Base-by-base conservation (phyloP, 2,797 vertebrate species). In the Lagorchestes hirsutus region DNA sequence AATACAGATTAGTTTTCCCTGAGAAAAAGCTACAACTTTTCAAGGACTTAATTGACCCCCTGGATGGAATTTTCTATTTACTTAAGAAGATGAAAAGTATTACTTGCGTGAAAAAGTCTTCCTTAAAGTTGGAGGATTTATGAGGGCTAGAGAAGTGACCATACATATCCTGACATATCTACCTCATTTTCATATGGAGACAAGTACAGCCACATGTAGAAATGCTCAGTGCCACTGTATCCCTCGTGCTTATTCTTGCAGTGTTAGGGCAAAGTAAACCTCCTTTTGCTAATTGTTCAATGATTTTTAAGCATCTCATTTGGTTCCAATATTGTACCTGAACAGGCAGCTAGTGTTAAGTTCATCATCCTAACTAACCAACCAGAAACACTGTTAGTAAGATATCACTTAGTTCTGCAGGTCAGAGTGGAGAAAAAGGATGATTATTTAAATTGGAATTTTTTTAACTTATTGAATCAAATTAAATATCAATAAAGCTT, bases 331-430 rank as follows among this genome's bases (percentile, higher is more conserved):
- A 27, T 46, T 46, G 18, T 82, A 46, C 2, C 18, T 82, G n/a
- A 74, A 82, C 6, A 46, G 18, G 40, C 2, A 46, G 22, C 8
- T 11, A 11, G 8, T 82, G 5, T 46, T 46, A 82, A 82, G 74
- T 0, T 82, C 0, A 2, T 8, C 8, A 27, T 8, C 96, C 92
- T 67, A 92, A 92, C 13, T 29, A 74, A 93, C 4, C 31, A 92
- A 96, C 18, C 96, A 92, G 40, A 94, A 94, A 96, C 96, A 96
- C 46, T 92, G 96, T 96, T 95, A 95, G 56, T 93, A 97, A 98
- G 98, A 96, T 40, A 82, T 52, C 34, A 10, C 40, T 4, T 29
- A 22, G 62, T 92, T 67, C 67, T 12, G 55, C 34, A 46, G 1
- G 2, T 82, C 8, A 46, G 74, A 46, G n/a, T 24, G 22, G 40